Evolutionary conservation across 2,888 invertebrate genomes (phyloP).

Genomic region (Meliscaeva auricollis): DNA sequence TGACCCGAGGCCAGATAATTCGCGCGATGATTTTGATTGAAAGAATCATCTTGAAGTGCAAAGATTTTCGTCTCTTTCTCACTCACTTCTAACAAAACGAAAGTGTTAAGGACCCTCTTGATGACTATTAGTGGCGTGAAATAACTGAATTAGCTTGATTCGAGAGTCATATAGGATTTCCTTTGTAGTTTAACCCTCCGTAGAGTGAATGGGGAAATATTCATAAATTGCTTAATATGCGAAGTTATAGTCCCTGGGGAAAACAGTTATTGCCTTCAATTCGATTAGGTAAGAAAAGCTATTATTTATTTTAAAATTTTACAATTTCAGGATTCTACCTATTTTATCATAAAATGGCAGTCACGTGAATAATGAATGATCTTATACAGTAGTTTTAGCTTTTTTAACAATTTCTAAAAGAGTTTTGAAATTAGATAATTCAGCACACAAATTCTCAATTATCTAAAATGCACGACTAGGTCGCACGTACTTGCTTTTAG

Average conservation of each 20-base stretch:
- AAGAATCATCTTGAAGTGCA: constrained; percentile 67
- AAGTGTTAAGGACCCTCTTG: constrained; percentile 58
- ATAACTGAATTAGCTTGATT: constrained; percentile 74
- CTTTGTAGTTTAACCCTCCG: neutral
- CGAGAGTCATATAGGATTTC: neutral
- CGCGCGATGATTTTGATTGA: constrained; percentile 75
- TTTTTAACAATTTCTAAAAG: no score
- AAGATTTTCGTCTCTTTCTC: constrained; percentile 5
- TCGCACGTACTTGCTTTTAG: no score
- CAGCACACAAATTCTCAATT: no score
- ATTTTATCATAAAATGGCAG: no score
- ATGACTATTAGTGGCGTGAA: constrained; percentile 55
- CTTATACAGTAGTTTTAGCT: no score
- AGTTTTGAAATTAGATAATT: no score
- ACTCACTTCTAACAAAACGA: constrained; percentile 35
- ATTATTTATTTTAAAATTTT: neutral
- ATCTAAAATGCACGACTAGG: no score
- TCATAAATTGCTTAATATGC: constrained; percentile 65
- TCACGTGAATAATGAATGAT: no score
- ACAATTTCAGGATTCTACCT: neutral
- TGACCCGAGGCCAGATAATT: constrained; percentile 76
- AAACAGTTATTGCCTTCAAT: constrained; percentile 51
- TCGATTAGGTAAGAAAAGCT: constrained; percentile 31
- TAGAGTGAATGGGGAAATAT: constrained; percentile 35
- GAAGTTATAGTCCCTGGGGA: constrained; percentile 34